Percentiles rank a stretch among this genome's conserved stretches.
Conservation (phyloP, 2,113 vertebrate genomes). For the Alethe castanea region DNA sequence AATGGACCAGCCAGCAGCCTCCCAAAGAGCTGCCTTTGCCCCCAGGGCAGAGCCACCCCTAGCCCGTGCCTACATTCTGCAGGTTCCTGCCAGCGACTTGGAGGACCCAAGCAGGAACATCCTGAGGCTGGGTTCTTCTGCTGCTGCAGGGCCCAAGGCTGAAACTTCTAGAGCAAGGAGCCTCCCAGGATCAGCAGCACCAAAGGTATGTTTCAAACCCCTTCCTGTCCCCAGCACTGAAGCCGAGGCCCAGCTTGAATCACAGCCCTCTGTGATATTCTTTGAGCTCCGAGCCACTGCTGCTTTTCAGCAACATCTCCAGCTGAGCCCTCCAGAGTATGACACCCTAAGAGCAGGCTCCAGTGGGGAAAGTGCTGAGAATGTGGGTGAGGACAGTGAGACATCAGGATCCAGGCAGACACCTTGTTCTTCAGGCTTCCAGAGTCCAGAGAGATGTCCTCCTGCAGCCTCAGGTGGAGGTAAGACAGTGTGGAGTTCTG, state of each 20-base stretch:
- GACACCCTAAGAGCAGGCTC: rapidly evolving
- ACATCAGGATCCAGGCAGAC: rapidly evolving
- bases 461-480: neutral
- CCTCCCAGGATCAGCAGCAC: neutral
- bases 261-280: neutral
- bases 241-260: neutral
- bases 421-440: neutral
- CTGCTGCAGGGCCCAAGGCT: neutral
- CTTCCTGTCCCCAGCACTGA: neutral
- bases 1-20: neutral
- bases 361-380: rapidly evolving
- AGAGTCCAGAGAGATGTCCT: neutral
- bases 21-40: neutral
- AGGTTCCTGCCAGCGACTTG: rapidly evolving
- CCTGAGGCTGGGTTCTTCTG: neutral
- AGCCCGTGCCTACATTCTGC: neutral
- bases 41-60: no score
- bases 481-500: neutral
- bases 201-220: neutral
- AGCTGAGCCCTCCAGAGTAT: neutral
- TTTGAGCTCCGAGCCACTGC: neutral
- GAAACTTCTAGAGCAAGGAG: neutral
- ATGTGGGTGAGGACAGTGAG: rapidly evolving
- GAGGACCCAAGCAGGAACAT: neutral
- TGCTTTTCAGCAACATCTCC: neutral